phyloP scores from a whole-genome alignment of 2,113 vertebrate genomes.

The Shinisaurus crocodilurus region DNA sequence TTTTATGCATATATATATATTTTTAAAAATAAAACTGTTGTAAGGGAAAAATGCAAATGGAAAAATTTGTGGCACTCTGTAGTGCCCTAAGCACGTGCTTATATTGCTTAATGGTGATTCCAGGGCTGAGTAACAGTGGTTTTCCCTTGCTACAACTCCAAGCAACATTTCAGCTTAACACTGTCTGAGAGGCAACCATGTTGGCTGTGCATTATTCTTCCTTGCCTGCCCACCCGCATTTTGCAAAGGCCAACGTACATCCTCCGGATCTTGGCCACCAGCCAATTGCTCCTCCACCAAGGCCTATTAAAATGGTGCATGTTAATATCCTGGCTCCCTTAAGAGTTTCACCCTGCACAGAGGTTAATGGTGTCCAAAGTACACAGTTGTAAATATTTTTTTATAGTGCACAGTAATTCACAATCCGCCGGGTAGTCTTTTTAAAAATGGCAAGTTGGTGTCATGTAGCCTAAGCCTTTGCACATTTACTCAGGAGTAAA shows the following conservation, averaged over 20 bases:
- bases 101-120: no score
- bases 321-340: no score
- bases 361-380: not conserved
- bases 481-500: not conserved
- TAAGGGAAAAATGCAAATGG: no score
- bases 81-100: no score
- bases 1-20: no score
- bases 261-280: not conserved
- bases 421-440: not conserved
- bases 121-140: not conserved
- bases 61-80: no score
- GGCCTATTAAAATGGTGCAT: not conserved
- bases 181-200: no score
- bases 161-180: no score
- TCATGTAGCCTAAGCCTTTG: no score
- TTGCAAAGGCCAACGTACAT: not conserved
- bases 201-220: not conserved
- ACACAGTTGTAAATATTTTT: not conserved
- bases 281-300: not conserved
- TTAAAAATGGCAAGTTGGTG: not conserved
- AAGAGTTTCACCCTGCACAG: not conserved
- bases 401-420: not conserved
- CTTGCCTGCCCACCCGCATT: not conserved
- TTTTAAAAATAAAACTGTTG: no score
- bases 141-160: not conserved